Evolutionary conservation across 1,140 invertebrate species (phyloP).

Genomic region (Drosophila santomea): DNA sequence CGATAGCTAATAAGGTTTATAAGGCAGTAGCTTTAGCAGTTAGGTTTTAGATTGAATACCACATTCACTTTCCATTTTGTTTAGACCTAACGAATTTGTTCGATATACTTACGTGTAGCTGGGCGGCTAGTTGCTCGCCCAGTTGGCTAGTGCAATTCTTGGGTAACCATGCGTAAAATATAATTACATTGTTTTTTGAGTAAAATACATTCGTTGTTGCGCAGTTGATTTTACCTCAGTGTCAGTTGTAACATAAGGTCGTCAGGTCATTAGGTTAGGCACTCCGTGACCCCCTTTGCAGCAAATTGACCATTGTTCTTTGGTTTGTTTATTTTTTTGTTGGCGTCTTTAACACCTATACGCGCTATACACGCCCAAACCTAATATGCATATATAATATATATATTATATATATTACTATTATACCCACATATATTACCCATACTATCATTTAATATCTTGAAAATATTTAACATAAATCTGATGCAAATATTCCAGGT

Average conservation of each 20-base stretch:
- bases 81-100: slow-evolving; percentile 65
- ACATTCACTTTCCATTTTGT: slow-evolving; percentile 33
- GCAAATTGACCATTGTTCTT: slow-evolving; percentile 16
- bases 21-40: slow-evolving; percentile 35
- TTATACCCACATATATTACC: slow-evolving; percentile 14
- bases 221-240: slow-evolving; percentile 60
- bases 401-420: slow-evolving; percentile 15
- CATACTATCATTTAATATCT: slow-evolving; percentile 32
- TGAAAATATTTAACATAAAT: slow-evolving; percentile 68
- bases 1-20: slow-evolving; percentile 21
- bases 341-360: slow-evolving; percentile 10
- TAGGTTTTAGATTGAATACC: slow-evolving; percentile 32
- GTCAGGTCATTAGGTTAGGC: slow-evolving; percentile 52
- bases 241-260: slow-evolving; percentile 53
- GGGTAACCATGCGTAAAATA: slow-evolving; percentile 42
- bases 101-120: slow-evolving; percentile 13
- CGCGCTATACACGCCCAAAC: slow-evolving; percentile 6
- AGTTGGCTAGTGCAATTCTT: slow-evolving; percentile 59
- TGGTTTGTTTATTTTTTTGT: slow-evolving; percentile 15
- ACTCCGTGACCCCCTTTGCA: slow-evolving; percentile 2
- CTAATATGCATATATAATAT: slow-evolving; percentile 13
- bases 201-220: slow-evolving; percentile 49
- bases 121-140: no score
- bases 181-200: slow-evolving; percentile 47
- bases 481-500: slow-evolving; percentile 86